phyloP scores from a whole-genome alignment of 2,888 invertebrate species.

The Cephus rjabovi region DNA sequence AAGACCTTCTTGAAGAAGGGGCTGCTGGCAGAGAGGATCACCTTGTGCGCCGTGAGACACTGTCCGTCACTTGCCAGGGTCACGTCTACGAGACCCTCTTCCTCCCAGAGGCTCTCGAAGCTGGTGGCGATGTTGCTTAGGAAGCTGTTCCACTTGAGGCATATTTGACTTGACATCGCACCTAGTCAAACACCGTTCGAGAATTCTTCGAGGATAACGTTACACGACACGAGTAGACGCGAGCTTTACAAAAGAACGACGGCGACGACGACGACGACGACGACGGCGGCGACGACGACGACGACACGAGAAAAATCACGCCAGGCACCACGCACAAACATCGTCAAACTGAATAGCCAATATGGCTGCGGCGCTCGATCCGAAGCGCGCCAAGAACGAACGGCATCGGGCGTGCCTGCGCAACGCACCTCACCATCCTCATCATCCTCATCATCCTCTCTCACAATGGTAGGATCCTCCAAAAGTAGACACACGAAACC shows the following conservation, averaged over 20 bases:
- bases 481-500: neutral
- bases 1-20: conserved; percentile 75
- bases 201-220: neutral
- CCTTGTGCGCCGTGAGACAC: conserved; percentile 76
- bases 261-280: neutral
- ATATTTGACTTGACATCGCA: conserved; percentile 71
- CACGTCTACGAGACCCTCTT: conserved; percentile 76
- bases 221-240: neutral
- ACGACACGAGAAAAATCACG: conserved; percentile 31
- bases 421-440: neutral
- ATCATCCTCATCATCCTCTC: neutral
- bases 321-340: conserved; percentile 48
- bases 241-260: neutral
- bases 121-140: conserved; percentile 74
- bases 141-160: conserved; percentile 78
- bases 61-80: conserved; percentile 76
- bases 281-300: conserved; percentile 23
- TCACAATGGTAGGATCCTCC: neutral
- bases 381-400: conserved; percentile 40
- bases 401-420: conserved; percentile 1
- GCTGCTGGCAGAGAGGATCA: conserved; percentile 77
- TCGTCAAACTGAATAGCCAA: conserved; percentile 35
- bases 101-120: conserved; percentile 74
- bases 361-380: conserved; percentile 38
- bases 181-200: neutral